phyloP scores from a whole-genome alignment of 1,140 invertebrate species.

The Drosophila eugracilis region DNA sequence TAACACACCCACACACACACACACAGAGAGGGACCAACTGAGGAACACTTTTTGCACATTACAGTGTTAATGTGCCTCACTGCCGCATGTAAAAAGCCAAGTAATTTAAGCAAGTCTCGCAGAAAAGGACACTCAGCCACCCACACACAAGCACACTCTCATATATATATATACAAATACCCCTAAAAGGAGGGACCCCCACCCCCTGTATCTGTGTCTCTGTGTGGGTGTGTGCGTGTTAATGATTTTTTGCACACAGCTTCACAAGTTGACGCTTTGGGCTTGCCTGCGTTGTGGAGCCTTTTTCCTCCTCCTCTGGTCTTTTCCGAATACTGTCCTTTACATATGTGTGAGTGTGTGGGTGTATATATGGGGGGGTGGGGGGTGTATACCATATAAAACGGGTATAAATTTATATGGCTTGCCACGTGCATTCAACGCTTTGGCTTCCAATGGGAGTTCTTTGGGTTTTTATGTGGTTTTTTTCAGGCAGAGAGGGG shows the following conservation, averaged over 20 bases:
- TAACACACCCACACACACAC: constrained; percentile 26
- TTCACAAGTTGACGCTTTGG: constrained; percentile 79
- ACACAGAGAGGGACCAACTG: constrained; percentile 36
- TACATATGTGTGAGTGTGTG: constrained; percentile 29
- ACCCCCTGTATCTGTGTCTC: constrained; percentile 18
- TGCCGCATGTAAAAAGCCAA: constrained; percentile 83
- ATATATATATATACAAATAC: neutral
- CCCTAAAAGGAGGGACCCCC: constrained; percentile 11
- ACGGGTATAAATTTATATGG: constrained; percentile 66
- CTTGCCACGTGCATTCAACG: constrained; percentile 71
- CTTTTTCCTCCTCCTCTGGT: neutral
- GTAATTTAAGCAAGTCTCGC: constrained; percentile 78
- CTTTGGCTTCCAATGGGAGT: constrained; percentile 44
- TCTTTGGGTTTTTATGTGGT: constrained; percentile 4
- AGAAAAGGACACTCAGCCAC: constrained; percentile 26
- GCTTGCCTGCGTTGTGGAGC: constrained; percentile 34
- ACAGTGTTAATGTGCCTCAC: constrained; percentile 84
- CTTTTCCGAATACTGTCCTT: constrained; percentile 1
- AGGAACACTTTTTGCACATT: constrained; percentile 80
- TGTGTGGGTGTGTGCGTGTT: constrained; percentile 77
- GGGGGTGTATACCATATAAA: constrained; percentile 21
- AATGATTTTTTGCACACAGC: constrained; percentile 84
- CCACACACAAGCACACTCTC: neutral
- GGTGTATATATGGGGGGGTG: neutral
- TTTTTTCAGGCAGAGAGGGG: no score